Evolutionary conservation across 2,113 vertebrate species (phyloP).

Genomic region (Scortum barcoo): DNA sequence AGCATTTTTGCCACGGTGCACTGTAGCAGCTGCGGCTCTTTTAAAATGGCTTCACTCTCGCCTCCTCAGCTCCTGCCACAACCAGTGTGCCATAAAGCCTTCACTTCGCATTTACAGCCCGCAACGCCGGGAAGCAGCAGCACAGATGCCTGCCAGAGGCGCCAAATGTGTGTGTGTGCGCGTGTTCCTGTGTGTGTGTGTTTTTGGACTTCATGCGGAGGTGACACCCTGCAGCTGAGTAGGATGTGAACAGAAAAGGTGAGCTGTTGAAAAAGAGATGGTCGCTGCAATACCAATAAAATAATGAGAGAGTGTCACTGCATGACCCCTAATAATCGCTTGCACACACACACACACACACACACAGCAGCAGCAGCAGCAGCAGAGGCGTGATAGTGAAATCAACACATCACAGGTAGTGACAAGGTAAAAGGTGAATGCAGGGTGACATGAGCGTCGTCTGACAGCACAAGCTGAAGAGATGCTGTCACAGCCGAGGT

Average conservation of each 20-base stretch:
- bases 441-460: slow-evolving; percentile 33
- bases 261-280: slow-evolving; percentile 24
- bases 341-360: slow-evolving; percentile 1
- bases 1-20: neutral
- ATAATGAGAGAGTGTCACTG: slow-evolving; percentile 17
- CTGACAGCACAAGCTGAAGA: slow-evolving; percentile 42
- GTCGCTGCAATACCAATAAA: slow-evolving; percentile 27
- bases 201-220: slow-evolving; percentile 9
- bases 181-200: neutral
- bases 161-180: slow-evolving; percentile 28
- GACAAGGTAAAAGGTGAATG: slow-evolving; percentile 61
- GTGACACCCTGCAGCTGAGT: slow-evolving; percentile 23
- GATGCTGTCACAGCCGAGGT: slow-evolving; percentile 31
- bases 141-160: slow-evolving; percentile 48
- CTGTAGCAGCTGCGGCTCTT: slow-evolving; percentile 30
- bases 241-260: slow-evolving; percentile 37
- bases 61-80: slow-evolving; percentile 45
- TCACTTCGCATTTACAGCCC: slow-evolving; percentile 57
- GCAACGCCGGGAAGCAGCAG: slow-evolving; percentile 26
- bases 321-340: neutral
- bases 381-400: neutral
- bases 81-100: slow-evolving; percentile 57
- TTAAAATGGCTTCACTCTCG: slow-evolving; percentile 47
- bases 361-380: neutral
- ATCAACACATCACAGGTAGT: slow-evolving; percentile 54